phyloP scores from a whole-genome alignment of 2,113 vertebrate genomes.

The western clawed frog (Xenopus tropicalis) region UCB_Xtro_10.0 CM004444.2:52698501-52699000 shows the following conservation, averaged over 20 bases:
- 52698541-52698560: too few relatives aligned
- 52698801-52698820: neutral
- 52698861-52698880: constrained; percentile 5
- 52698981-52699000: neutral
- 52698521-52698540: too few relatives aligned
- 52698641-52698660: neutral
- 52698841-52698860: neutral
- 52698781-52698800: constrained; percentile 24
- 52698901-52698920: constrained; percentile 12
- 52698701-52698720: neutral
- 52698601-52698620: too few relatives aligned
- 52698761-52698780: too few relatives aligned
- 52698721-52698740: constrained; percentile 7
- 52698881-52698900: constrained; percentile 18
- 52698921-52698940: constrained; percentile 7
- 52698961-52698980: constrained; percentile 24
- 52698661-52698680: neutral
- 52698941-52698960: constrained; percentile 28
- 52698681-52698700: neutral
- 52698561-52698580: too few relatives aligned
- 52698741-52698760: neutral
- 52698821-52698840: constrained; percentile 16
- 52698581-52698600: too few relatives aligned
- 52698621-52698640: too few relatives aligned
- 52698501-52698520: too few relatives aligned